These are phyloP conservation scores for Eira barbara DNA, from an alignment of 2,113 vertebrate genomes.

Conservation along the genomic window DNA sequence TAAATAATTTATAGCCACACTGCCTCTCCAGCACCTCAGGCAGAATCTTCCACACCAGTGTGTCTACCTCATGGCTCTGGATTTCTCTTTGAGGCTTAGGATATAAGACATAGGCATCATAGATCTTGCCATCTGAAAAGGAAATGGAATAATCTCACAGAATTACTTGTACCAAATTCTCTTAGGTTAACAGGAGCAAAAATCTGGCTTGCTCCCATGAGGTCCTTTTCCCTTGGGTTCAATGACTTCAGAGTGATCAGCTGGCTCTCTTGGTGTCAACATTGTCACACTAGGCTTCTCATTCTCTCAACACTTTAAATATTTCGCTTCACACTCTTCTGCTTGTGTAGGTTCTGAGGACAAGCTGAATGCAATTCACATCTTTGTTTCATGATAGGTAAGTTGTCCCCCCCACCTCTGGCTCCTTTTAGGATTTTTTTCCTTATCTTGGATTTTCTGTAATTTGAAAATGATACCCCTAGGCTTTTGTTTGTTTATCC, in stretches of 20 bases:
- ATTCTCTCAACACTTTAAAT: neutral
- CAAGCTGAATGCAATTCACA: neutral
- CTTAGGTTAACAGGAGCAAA: neutral
- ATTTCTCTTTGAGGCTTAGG: constrained; percentile 65
- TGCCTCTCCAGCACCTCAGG: constrained; percentile 90
- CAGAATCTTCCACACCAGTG: constrained; percentile 84
- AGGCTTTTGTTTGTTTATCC: neutral
- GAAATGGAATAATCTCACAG: neutral
- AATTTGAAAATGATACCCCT: neutral
- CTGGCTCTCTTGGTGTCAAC: neutral
- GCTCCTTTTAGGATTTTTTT: neutral
- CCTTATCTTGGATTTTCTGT: neutral
- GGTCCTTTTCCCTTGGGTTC: neutral
- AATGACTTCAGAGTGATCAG: accelerated
- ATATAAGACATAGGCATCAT: constrained; percentile 91
- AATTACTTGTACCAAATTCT: neutral
- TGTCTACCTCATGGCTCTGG: constrained; percentile 57
- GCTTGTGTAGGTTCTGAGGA: neutral
- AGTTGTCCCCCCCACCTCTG: neutral
- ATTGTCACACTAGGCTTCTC: neutral
- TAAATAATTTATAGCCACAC: constrained; percentile 92
- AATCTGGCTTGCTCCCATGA: neutral
- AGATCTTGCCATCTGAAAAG: constrained; percentile 89
- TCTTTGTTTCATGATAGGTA: neutral
- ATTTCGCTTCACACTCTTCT: neutral